Evolutionary conservation across 2,797 vertebrate genomes (phyloP).

Genomic region (Chromobotia macracanthus): DNA sequence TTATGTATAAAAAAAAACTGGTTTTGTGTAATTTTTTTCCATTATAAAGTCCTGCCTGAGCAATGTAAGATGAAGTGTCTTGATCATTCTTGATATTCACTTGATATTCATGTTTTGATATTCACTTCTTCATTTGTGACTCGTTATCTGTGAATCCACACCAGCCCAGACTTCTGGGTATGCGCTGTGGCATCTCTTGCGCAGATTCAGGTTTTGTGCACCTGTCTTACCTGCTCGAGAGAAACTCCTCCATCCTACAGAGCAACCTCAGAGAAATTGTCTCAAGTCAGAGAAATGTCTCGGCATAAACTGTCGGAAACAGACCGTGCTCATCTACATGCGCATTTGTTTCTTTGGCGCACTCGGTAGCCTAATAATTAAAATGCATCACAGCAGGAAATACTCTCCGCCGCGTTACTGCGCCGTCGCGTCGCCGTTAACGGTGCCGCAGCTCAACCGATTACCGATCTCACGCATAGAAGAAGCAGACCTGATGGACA

Average conservation of each 20-base stretch:
- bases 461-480: not conserved
- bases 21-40: not conserved
- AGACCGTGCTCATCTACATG: not conserved
- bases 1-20: not conserved
- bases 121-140: not conserved
- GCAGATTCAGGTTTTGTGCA: conserved; percentile 14
- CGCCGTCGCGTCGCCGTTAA: conserved; percentile 46
- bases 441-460: conserved; percentile 49
- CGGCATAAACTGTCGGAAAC: not conserved
- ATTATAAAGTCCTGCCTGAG: too few relatives aligned
- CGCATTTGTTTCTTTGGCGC: not conserved
- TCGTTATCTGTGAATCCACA: not conserved
- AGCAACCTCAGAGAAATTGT: not conserved
- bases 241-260: not conserved
- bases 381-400: conserved; percentile 65
- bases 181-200: not conserved
- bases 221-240: conserved; percentile 49
- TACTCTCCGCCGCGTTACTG: conserved; percentile 64
- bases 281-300: conserved; percentile 14
- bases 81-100: too few relatives aligned
- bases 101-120: too few relatives aligned
- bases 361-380: not conserved
- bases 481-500: conserved; percentile 1
- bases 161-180: not conserved
- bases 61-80: too few relatives aligned